A percentile compares a stretch with the other conserved stretches of the same genome.
These are phyloP conservation scores for Acanthopleura granulata DNA, from an alignment of 2,888 invertebrate genomes.

Conservation along the genomic window DNA sequence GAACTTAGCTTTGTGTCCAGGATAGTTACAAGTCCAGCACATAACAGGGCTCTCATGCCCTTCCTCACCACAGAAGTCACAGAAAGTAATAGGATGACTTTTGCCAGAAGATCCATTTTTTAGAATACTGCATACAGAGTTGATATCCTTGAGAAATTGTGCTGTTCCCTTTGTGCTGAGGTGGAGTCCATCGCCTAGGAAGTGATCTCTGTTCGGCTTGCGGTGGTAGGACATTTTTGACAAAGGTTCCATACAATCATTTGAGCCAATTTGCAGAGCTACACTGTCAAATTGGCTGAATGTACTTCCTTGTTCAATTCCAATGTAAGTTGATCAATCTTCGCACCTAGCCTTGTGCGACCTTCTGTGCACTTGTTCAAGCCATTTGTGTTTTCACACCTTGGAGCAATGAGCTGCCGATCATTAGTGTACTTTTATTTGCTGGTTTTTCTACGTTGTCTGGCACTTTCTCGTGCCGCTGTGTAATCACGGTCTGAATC, in stretches of 20 bases:
- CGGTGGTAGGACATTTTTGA: not conserved
- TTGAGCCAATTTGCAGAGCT: not conserved
- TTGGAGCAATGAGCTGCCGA: not conserved
- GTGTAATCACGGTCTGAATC: too few relatives aligned
- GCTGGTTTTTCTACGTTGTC: too few relatives aligned
- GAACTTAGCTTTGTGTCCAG: too few relatives aligned
- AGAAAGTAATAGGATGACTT: not conserved
- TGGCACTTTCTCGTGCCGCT: too few relatives aligned
- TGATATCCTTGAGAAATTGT: too few relatives aligned
- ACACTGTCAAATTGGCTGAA: not conserved
- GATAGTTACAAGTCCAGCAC: too few relatives aligned
- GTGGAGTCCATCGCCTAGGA: too few relatives aligned
- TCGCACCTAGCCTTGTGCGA: not conserved
- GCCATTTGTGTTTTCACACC: not conserved
- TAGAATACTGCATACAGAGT: too few relatives aligned
- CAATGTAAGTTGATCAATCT: not conserved
- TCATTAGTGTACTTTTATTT: not conserved
- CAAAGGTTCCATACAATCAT: not conserved
- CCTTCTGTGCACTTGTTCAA: not conserved
- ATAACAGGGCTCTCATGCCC: not conserved
- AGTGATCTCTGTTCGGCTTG: not conserved
- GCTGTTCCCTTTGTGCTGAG: too few relatives aligned
- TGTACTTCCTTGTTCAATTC: not conserved
- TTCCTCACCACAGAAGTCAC: conserved; percentile 1
- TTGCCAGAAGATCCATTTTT: not conserved